Base-by-base conservation (phyloP, 2,888 invertebrate species). In the Dimorphilus gyrociliatus region DNA sequence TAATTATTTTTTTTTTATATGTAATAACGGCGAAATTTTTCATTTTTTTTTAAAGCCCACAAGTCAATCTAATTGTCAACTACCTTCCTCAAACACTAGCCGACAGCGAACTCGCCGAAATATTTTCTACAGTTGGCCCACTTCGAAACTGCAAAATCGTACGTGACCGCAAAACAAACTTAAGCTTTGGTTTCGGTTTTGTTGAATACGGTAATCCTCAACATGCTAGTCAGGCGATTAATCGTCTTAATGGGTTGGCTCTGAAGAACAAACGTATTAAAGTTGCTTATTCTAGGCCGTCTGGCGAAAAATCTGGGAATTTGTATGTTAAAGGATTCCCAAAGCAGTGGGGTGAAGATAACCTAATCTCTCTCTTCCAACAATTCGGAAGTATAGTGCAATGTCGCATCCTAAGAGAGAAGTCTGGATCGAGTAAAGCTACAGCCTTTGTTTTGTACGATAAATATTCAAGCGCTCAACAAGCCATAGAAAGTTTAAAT, bases 131-230 rank as follows among this genome's bases (percentile, higher is more conserved):
- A 31, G 76, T 84, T 46, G 88, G 88, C 29, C 78, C 80, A 15
- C 74, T 90, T 27, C 84, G 84, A 57, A 81, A 78, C 47, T 81
- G 81, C 60, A 73, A 85, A 48, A 81, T 90, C 48, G 53, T 63
- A 10, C 44, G 64, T 4, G 61, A 64, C 36, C 54, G 55, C 30
- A 38, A 45, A 73, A 85, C 86, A 62, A 85, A 85, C 28, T 88
- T 88, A 69, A 86, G 86, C 65, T 88, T 80, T 64, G 90, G 90
- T 24, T 90, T 86, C 65, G 90, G 86, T 23, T 90, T 90, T 65
- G 84, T 88, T 26, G 86, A 88, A 64, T 90, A 79, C 63, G 72
- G 75, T 31, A 73, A 75, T 35, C 77, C 79, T 40, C 78, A 78
- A 54, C 82, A 86, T 64, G 86, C 88, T 21, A 65, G 74, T 32